A percentile compares a stretch with the other conserved stretches of the same genome.
Conservation (phyloP, 1,140 invertebrate genomes). For the Bathynomus jamesi region DNA sequence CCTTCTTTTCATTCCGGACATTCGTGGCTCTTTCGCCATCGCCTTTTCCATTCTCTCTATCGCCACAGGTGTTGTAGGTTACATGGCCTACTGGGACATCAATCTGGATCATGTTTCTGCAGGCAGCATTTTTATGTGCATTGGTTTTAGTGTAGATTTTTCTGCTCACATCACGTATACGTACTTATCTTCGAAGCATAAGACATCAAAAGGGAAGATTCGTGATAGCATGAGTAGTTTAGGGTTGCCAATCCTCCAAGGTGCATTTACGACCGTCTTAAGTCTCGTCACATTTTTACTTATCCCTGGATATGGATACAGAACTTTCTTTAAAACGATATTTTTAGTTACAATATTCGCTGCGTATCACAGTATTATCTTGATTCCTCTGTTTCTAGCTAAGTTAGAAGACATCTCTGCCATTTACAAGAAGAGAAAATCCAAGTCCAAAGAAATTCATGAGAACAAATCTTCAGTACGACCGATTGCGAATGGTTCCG, state of each 20-base stretch:
- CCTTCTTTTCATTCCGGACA: conserved; percentile 89
- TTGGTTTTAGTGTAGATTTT: conserved; percentile 95
- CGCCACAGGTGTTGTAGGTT: conserved; percentile 86
- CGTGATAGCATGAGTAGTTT: conserved; percentile 77
- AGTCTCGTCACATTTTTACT: conserved; percentile 67
- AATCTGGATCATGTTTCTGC: conserved; percentile 95
- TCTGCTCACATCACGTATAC: conserved; percentile 95
- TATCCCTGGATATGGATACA: background rate
- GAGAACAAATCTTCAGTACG: too few relatives aligned
- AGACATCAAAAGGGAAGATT: conserved; percentile 67
- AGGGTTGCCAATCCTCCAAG: conserved; percentile 88
- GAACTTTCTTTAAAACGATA: background rate
- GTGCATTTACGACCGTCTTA: conserved; percentile 83
- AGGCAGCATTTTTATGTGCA: conserved; percentile 98
- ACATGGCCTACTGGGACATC: conserved; percentile 91
- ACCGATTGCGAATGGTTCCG: too few relatives aligned
- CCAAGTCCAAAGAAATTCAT: too few relatives aligned
- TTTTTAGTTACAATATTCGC: background rate
- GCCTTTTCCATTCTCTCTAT: conserved; percentile 94
- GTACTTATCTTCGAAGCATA: conserved; percentile 77
- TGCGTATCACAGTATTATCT: background rate
- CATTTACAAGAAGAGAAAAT: too few relatives aligned
- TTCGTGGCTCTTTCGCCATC: conserved; percentile 86
- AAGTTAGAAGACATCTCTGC: conserved; percentile 40
- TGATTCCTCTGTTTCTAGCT: background rate